phyloP scores from a whole-genome alignment of 2,888 invertebrate genomes.

The Sepioteuthis lessoniana region DNA sequence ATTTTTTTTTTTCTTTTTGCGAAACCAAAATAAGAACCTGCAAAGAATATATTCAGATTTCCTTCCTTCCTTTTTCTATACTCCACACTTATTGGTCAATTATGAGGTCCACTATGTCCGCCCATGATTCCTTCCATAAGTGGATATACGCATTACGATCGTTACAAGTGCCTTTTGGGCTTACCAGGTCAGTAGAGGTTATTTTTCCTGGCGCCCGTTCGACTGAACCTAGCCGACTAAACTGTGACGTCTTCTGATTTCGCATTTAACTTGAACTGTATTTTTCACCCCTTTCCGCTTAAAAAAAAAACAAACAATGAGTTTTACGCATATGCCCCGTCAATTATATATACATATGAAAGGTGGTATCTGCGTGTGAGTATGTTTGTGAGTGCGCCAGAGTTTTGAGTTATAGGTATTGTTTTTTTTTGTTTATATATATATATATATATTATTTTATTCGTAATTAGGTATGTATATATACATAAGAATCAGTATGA shows the following conservation, averaged over 20 bases:
- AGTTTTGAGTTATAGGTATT: not conserved
- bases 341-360: not conserved
- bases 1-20: not conserved
- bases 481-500: not conserved
- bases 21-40: not conserved
- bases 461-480: not conserved
- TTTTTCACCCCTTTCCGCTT: not conserved
- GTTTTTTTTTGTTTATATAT: not conserved
- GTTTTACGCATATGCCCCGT: not conserved
- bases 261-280: not conserved
- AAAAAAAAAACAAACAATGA: not conserved
- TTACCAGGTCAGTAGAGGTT: not conserved
- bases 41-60: not conserved
- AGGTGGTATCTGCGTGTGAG: not conserved
- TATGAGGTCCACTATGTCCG: not conserved
- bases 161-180: not conserved
- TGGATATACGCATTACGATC: not conserved
- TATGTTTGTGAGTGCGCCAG: not conserved
- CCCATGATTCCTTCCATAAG: not conserved
- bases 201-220: conserved; percentile 4
- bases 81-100: not conserved
- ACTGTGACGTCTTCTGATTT: not conserved
- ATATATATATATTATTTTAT: not conserved
- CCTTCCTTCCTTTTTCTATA: not conserved
- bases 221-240: not conserved